phyloP scores from a whole-genome alignment of 1,140 invertebrate genomes.

The Cydia pomonella region DNA sequence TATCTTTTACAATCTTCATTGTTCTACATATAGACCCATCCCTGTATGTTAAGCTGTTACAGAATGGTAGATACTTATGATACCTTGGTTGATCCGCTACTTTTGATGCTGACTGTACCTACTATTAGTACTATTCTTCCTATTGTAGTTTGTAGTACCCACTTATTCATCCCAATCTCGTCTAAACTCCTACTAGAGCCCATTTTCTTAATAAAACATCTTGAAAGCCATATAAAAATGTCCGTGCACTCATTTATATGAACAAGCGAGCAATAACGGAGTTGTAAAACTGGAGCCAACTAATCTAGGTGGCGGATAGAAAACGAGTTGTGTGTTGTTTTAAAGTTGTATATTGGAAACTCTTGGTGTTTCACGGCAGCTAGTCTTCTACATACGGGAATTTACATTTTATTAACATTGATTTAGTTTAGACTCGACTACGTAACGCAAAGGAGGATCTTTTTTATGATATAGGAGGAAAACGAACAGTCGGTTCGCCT shows the following conservation, averaged over 20 bases:
- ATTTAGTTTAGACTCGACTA: no score
- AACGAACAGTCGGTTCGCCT: no score
- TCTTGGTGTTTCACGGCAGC: neutral
- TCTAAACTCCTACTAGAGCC: neutral
- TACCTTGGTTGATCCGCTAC: no score
- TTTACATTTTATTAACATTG: no score
- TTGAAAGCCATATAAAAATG: conserved; percentile 14
- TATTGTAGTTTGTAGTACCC: neutral
- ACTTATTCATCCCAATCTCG: neutral
- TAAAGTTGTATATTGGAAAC: conserved; percentile 4
- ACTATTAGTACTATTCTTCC: neutral
- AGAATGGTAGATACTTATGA: no score
- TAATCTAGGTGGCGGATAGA: conserved; percentile 72
- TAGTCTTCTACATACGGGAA: no score
- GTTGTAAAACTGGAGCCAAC: conserved; percentile 48
- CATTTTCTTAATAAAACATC: conserved; percentile 10
- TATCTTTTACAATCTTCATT: no score
- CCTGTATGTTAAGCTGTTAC: no score
- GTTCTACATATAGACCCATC: no score
- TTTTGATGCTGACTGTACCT: no score
- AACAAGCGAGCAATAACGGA: conserved; percentile 13
- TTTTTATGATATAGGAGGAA: no score
- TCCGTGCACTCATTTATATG: conserved; percentile 6
- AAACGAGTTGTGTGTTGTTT: conserved; percentile 45
- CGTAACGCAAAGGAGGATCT: no score